phyloP scores from a whole-genome alignment of 1,140 invertebrate genomes.

The Tetramorium simillimum region DNA sequence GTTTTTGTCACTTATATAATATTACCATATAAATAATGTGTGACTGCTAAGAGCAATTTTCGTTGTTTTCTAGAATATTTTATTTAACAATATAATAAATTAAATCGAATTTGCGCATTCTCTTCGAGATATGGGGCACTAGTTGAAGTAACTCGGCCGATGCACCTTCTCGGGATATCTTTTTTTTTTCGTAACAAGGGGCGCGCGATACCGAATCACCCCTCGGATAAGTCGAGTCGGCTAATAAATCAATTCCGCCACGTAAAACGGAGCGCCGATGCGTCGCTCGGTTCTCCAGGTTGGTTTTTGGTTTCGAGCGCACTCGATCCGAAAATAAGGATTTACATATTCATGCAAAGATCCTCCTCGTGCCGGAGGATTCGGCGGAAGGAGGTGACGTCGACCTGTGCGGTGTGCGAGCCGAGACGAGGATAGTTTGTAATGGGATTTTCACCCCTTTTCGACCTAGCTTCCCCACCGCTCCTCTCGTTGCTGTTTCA shows the following conservation, averaged over 20 bases:
- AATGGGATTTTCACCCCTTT: conserved; percentile 76
- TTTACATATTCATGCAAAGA: conserved; percentile 85
- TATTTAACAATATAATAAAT: not conserved
- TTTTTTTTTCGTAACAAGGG: conserved; percentile 41
- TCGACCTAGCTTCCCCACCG: conserved; percentile 43
- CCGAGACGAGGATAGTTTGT: conserved; percentile 80
- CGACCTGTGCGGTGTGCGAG: conserved; percentile 75
- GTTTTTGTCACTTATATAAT: not conserved
- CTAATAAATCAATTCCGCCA: conserved; percentile 85
- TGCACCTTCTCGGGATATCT: conserved; percentile 61
- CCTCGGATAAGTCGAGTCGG: conserved; percentile 71
- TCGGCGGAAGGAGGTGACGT: conserved; percentile 76
- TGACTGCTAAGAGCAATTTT: not conserved
- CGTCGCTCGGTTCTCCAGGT: conserved; percentile 78
- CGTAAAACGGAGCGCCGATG: conserved; percentile 68
- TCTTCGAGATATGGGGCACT: not conserved
- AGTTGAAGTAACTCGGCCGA: conserved; percentile 1
- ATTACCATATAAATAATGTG: not conserved
- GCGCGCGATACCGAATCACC: conserved; percentile 32
- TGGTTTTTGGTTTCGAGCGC: conserved; percentile 85
- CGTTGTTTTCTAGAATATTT: not conserved
- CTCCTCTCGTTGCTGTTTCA: conserved; percentile 49
- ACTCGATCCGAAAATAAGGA: conserved; percentile 85
- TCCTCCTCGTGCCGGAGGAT: conserved; percentile 78
- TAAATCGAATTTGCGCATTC: not conserved